Percentiles rank a stretch among this genome's conserved stretches.
phyloP scores from a whole-genome alignment of 2,888 invertebrate genomes.

The Cheilosia urbana region DNA sequence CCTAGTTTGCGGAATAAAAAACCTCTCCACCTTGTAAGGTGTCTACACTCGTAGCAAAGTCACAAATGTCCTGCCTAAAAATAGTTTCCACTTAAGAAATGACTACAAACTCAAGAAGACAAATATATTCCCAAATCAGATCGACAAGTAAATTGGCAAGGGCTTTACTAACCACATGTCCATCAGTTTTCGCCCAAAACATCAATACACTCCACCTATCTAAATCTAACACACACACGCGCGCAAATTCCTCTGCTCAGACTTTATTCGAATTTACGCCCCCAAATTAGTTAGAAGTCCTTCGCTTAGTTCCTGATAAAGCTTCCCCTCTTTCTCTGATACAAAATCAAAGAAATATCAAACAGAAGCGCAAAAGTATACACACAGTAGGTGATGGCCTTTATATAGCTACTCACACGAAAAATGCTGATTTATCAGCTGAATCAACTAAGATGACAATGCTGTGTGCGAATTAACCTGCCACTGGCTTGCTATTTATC shows the following conservation, averaged over 20 bases:
- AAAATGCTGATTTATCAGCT: conserved; percentile 73
- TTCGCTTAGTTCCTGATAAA: conserved; percentile 35
- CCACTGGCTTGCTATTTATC: conserved; percentile 62
- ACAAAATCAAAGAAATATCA: conserved; percentile 23
- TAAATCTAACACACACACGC: neutral
- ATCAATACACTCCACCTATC: conserved; percentile 22
- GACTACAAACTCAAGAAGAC: neutral
- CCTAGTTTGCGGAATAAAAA: too few relatives aligned
- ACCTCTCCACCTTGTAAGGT: neutral
- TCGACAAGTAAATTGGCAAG: conserved; percentile 45
- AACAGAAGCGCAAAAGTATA: conserved; percentile 26
- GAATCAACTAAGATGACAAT: conserved; percentile 73
- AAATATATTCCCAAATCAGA: conserved; percentile 25
- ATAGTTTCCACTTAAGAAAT: neutral
- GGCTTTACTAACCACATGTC: conserved; percentile 37
- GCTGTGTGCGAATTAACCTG: conserved; percentile 72
- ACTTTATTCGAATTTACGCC: conserved; percentile 67
- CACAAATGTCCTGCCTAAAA: neutral
- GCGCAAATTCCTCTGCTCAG: conserved; percentile 5
- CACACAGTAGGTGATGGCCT: conserved; percentile 9
- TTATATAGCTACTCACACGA: conserved; percentile 13
- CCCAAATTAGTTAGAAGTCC: conserved; percentile 63
- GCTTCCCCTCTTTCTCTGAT: neutral
- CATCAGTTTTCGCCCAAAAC: conserved; percentile 51
- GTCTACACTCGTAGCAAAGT: neutral